A percentile compares a stretch with the other conserved stretches of the same genome.
Evolutionary conservation across 2,113 vertebrate genomes (phyloP).

Genomic region (Orthochromis indermauri): DNA sequence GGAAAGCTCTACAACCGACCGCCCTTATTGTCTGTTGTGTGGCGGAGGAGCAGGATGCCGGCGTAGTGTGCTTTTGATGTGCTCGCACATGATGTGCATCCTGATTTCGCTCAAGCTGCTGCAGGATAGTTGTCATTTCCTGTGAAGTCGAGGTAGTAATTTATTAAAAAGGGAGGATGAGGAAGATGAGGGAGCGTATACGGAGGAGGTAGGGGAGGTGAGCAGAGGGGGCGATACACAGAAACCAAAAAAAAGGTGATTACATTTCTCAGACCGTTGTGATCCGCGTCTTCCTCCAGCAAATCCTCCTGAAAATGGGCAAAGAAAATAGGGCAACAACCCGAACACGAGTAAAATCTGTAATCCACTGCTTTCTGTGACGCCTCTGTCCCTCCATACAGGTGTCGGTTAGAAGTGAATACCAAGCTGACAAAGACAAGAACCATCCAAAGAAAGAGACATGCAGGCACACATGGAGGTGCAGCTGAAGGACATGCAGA

Average conservation of each 20-base stretch:
- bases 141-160: not conserved
- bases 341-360: rapidly evolving
- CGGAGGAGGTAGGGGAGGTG: not conserved
- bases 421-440: not conserved
- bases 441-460: not conserved
- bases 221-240: not conserved
- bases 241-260: not conserved
- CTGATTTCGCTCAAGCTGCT: slow-evolving; percentile 32
- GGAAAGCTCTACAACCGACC: not conserved
- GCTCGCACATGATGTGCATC: slow-evolving; percentile 29
- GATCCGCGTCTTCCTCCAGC: not conserved
- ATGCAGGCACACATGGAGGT: not conserved
- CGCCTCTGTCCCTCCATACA: not conserved
- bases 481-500: not conserved
- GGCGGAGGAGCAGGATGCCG: not conserved
- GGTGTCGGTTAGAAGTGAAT: not conserved
- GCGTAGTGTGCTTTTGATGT: slow-evolving; percentile 23
- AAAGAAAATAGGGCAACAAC: not conserved
- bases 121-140: slow-evolving; percentile 32
- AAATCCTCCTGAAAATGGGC: not conserved
- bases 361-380: not conserved
- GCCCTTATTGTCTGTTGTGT: not conserved
- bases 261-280: not conserved
- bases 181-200: not conserved
- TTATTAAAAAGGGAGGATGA: not conserved